Conservation (phyloP, 2,888 invertebrate species). For the Thecophora atra region DNA sequence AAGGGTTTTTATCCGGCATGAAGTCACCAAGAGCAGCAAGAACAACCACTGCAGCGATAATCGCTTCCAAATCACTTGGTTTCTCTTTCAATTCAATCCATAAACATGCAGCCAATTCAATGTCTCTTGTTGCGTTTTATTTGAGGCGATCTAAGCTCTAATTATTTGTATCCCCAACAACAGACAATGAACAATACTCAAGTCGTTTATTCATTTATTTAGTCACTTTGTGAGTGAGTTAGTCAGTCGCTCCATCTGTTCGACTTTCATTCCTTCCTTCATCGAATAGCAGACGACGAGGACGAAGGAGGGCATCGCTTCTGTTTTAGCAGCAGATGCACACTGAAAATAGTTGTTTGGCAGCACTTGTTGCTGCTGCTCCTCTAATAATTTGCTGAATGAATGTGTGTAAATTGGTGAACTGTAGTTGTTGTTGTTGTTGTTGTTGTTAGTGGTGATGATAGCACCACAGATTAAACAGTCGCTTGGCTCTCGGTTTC, state of each 20-base stretch:
- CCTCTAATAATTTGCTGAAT: no score
- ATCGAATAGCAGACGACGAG: no score
- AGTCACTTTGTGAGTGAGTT: slow-evolving; percentile 14
- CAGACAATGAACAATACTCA: slow-evolving; percentile 38
- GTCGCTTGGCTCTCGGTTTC: not conserved
- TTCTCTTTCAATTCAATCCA: no score
- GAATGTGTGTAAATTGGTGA: no score
- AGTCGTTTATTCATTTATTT: slow-evolving; percentile 5
- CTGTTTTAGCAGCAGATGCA: no score
- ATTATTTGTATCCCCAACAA: slow-evolving; percentile 57
- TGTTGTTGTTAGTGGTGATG: slow-evolving; percentile 36
- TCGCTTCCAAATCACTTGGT: no score
- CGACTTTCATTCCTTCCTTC: not conserved
- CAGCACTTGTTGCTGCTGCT: slow-evolving; percentile 17
- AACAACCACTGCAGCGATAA: no score
- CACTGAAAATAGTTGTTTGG: no score
- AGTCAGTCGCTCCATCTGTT: not conserved
- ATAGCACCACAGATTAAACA: slow-evolving; percentile 28
- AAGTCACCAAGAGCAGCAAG: no score
- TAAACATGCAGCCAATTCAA: no score
- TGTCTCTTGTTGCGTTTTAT: not conserved
- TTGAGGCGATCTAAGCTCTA: slow-evolving; percentile 42
- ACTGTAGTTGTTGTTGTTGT: slow-evolving; percentile 36
- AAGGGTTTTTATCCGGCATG: no score
- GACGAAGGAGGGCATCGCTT: no score